Evolutionary conservation across 2,797 vertebrate genomes (phyloP).

Genomic region (Lateolabrax maculatus): DNA sequence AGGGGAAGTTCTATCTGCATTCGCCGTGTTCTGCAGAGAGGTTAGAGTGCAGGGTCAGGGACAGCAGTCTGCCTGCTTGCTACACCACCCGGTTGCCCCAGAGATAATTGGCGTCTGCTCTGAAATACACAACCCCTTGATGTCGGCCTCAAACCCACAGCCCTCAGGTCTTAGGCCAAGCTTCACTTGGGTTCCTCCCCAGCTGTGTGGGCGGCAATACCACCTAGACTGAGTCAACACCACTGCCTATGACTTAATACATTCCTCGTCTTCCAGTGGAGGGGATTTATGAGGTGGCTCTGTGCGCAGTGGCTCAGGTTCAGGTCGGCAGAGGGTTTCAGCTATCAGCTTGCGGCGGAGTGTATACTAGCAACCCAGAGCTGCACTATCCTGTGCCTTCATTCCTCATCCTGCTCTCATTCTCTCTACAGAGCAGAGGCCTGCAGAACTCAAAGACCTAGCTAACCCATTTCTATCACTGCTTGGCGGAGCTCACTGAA

Average conservation of each 20-base stretch:
- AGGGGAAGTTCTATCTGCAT: background rate
- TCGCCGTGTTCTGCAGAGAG: slow-evolving; percentile 11
- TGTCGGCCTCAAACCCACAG: slow-evolving; percentile 71
- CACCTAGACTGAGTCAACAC: slow-evolving; percentile 76
- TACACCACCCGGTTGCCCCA: slow-evolving; percentile 1
- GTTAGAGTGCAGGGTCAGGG: slow-evolving; percentile 42
- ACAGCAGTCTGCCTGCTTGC: slow-evolving; percentile 28
- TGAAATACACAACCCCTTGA: slow-evolving; percentile 65
- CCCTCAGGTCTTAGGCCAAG: slow-evolving; percentile 66
- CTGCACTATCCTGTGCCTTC: slow-evolving; percentile 43
- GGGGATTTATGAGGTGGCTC: slow-evolving; percentile 73
- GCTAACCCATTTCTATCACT: slow-evolving; percentile 69
- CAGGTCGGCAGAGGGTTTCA: slow-evolving; percentile 66
- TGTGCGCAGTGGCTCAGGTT: slow-evolving; percentile 62
- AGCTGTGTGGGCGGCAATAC: slow-evolving; percentile 66
- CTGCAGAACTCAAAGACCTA: slow-evolving; percentile 45
- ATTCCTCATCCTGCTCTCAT: slow-evolving; percentile 73
- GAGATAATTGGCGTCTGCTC: slow-evolving; percentile 61
- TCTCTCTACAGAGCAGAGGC: slow-evolving; percentile 48
- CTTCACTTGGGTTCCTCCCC: slow-evolving; percentile 56
- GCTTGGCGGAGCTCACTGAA: slow-evolving; percentile 39
- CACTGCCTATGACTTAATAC: slow-evolving; percentile 68
- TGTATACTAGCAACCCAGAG: slow-evolving; percentile 49
- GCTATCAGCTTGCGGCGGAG: slow-evolving; percentile 47
- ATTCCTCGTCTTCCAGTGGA: slow-evolving; percentile 67